phyloP scores from a whole-genome alignment of 2,888 invertebrate genomes.

The Rotaria magnacalcarata region DNA sequence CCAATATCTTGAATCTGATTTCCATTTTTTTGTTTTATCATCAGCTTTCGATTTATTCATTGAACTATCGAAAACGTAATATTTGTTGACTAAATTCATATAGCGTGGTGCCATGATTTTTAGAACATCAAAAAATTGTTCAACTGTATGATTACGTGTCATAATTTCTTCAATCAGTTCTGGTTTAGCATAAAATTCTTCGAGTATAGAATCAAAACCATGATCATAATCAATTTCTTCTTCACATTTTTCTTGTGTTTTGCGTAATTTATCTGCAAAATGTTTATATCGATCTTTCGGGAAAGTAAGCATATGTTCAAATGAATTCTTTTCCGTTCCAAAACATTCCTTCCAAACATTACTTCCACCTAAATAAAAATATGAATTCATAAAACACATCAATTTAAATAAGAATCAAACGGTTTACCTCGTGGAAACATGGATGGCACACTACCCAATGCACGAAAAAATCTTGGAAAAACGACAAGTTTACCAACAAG shows the following conservation, averaged over 20 bases:
- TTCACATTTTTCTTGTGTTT: background rate
- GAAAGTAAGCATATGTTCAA: background rate
- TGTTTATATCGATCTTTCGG: background rate
- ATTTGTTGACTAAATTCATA: conserved; percentile 4
- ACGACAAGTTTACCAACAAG: conserved; percentile 5
- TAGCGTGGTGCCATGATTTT: conserved; percentile 18
- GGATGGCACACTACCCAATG: background rate
- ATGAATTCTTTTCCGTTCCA: background rate
- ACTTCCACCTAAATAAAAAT: background rate
- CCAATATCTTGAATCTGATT: background rate
- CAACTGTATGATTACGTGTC: background rate
- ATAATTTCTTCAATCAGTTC: conserved; percentile 1
- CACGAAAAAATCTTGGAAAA: conserved; percentile 31
- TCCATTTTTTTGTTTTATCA: background rate
- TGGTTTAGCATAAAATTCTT: conserved; percentile 33
- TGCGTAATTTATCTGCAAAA: background rate
- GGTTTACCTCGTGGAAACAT: conserved; percentile 27
- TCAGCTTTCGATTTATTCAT: background rate
- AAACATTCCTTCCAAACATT: background rate
- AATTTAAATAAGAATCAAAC: too few relatives aligned
- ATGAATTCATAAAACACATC: background rate
- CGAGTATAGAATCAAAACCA: conserved; percentile 28
- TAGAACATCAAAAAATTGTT: conserved; percentile 1
- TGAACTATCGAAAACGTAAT: background rate
- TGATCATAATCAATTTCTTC: background rate